A percentile compares a stretch with the other conserved stretches of the same genome.
These are phyloP conservation scores for Labeo catla DNA, from an alignment of 2,113 vertebrate species.

Conservation along the genomic window DNA sequence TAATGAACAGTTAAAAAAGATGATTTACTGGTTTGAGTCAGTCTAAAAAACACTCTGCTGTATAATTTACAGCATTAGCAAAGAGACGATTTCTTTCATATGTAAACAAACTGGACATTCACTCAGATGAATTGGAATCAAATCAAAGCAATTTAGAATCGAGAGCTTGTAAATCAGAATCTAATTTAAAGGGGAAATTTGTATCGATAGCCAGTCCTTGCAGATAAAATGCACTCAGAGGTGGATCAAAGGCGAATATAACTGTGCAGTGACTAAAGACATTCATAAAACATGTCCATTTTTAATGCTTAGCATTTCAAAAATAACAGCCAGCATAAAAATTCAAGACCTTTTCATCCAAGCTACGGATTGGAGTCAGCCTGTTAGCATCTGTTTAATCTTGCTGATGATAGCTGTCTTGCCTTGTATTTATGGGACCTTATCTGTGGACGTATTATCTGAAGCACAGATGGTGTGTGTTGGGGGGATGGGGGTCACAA, in stretches of 20 bases:
- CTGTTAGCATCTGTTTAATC: conserved; percentile 73
- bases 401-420: conserved; percentile 74
- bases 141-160: background rate
- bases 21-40: background rate
- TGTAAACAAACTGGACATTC: background rate
- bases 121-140: background rate
- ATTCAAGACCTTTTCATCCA: conserved; percentile 45
- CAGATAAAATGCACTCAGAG: background rate
- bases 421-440: conserved; percentile 68
- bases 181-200: background rate
- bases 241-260: background rate
- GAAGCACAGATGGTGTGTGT: conserved; percentile 74
- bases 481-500: conserved; percentile 54
- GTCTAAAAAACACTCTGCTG: background rate
- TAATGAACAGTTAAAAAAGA: background rate
- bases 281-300: conserved; percentile 10
- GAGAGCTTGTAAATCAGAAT: background rate
- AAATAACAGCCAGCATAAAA: conserved; percentile 42
- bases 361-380: conserved; percentile 59
- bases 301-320: background rate
- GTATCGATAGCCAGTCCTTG: background rate
- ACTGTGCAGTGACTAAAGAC: background rate
- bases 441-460: conserved; percentile 70
- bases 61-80: background rate
- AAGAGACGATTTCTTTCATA: background rate